Base-by-base conservation (phyloP, 35 echinoderm and acorn worm species). In the Apostichopus californicus region DNA sequence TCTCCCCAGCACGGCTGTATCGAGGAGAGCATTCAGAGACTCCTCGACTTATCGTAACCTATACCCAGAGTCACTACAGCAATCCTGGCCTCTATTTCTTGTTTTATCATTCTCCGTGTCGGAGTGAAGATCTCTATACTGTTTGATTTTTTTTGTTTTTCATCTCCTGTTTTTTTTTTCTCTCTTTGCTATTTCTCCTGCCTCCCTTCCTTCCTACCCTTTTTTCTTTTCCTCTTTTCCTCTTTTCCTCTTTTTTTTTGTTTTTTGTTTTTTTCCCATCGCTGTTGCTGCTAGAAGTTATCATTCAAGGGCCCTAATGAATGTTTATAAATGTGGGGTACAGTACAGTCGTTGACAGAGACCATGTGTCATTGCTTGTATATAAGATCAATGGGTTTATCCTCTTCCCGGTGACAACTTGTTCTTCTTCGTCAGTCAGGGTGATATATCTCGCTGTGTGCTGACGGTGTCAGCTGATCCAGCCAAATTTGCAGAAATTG, bases 321-420 rank as follows among this genome's bases (percentile, higher is more conserved):
- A 25, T 81, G 78, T 81, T 81, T 81, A 81, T 81, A 81, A 81
- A 54, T 81, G 78, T 55, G 11, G 34, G 78, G 78, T 28, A 81
- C 34, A 1, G 34, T 0, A 6, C 4, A 22, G 55, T 15, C 34
- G 78, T 81, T 81, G 78, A 81, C 15, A 81, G 78, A 81, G 9
- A 34, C 28, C 28, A 81, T 54, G 78, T 81, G 78, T 81, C 78
- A 81, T 17, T 54, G 34, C 15, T 14, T 81, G 78, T 54, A 81
- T 55, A 81, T 28, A 54, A 81, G 78, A 81, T 55, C 24, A 55
- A 28, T 55, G 55, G 55, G 10, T 81, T 54, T 55, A 81, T 81
- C 78, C 15, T 55, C 78, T 10, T 28, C 55, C 52, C 0, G 55
- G 78, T 55, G 78, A 81, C 26, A 81, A 81, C 18, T 14, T 81